These are phyloP conservation scores for Cervus canadensis DNA, from an alignment of 2,113 vertebrate species.

Conservation along the genomic window DNA sequence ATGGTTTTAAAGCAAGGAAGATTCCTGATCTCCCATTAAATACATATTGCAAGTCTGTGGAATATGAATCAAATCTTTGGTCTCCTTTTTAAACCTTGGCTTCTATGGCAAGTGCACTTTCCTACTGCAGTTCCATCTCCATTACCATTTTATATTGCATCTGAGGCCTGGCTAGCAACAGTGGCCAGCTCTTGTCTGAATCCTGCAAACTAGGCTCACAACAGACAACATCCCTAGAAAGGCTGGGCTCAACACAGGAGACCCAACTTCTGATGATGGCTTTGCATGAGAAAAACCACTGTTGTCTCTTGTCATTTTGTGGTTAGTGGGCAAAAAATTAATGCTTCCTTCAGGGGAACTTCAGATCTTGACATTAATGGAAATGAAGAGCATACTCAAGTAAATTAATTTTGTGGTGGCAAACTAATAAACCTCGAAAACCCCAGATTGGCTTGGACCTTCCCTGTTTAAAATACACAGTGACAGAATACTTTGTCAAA, in stretches of 20 bases:
- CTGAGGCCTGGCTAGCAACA: not conserved
- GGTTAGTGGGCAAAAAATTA: not conserved
- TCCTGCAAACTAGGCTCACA: not conserved
- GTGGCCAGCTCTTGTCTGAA: not conserved
- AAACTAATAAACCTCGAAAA: not conserved
- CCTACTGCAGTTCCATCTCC: not conserved
- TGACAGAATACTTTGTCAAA: not conserved
- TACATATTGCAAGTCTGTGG: not conserved
- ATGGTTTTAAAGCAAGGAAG: not conserved
- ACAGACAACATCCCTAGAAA: not conserved
- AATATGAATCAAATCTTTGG: not conserved
- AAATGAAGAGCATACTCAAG: slow-evolving; percentile 9
- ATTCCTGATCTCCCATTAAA: not conserved
- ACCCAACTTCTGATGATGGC: not conserved
- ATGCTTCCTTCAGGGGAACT: not conserved
- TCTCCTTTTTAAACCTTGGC: not conserved
- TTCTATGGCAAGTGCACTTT: not conserved
- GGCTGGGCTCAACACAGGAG: not conserved
- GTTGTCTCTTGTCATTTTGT: not conserved
- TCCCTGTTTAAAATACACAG: not conserved
- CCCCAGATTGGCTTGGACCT: not conserved
- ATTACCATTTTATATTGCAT: not conserved
- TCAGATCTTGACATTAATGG: not conserved
- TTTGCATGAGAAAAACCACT: not conserved
- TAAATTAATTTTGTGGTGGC: not conserved